Base-by-base conservation (phyloP, 2,888 invertebrate genomes). In the Lithophane socia region DNA sequence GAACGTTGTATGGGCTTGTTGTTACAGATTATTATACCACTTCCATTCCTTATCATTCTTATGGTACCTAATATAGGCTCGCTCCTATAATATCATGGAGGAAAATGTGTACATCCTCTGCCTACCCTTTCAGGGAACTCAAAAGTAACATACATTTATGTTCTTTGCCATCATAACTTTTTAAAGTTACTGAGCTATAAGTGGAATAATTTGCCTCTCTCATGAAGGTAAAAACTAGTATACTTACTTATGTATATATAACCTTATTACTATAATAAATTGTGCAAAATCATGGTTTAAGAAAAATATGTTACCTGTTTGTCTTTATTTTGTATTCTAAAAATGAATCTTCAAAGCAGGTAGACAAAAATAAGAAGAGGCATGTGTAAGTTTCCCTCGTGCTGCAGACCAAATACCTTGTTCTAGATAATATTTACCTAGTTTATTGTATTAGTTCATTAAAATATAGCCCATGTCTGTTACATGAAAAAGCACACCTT, bases 241-340 rank as follows among this genome's bases (percentile, higher is more conserved):
- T 86, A 86, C 86, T 84, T 84, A 84, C 83, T 77, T 67, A 79
- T 47, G 44, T 60, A 47, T 77, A 58, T 60, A 47, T 77, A 58
- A 82, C 42, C 68, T 74, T 82, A 77, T 60, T 54, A 63, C 68
- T 86, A 73, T 61, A 82, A 69, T 56, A 80, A 85, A 73, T 56
- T 60, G 67, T 73, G 77, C 77, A 78, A 78, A 74, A 82, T 72
- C 68, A 78, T 56, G 52, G 71, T 67, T 81, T 78, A 88, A 88
- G 83, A 84, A 87, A 87, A 89, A 85, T 80, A 82, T 90, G 76
- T 90, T 90, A 90, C 90, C 90, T 90, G 89, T 80, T 79, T 77
- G 52, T 76, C 73, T 77, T 79, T 84, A 83, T 79, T 77, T 85
- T 76, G 80, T 84, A 87, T 77, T 82, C 64, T 79, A 78, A 82